Base-by-base conservation (phyloP, 2,888 invertebrate species). In the Pammene aurita region DNA sequence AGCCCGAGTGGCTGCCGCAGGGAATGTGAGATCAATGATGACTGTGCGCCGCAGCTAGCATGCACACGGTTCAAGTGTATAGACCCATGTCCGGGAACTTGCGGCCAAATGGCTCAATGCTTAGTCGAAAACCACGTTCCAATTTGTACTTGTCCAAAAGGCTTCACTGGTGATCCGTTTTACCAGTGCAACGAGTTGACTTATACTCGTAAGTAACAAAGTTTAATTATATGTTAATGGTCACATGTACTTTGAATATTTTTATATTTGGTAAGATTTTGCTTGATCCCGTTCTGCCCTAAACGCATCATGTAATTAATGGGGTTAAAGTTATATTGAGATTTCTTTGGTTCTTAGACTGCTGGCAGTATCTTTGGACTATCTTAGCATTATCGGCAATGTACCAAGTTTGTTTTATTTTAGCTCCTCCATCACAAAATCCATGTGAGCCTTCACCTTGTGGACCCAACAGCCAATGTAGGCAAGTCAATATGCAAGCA, bases 381-480 rank as follows among this genome's bases (percentile, higher is more conserved):
- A 26, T 26, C 26, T 26, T 26, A 26, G 4, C 26, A 26, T 26
- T 26, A 26, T 26, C 26, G 26, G 6, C 2, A 38, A 9, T 38
- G 6, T 38, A 5, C 7, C 6, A 11, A 42, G 4, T 7, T 18
- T n/a, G n/a, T 44, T 44, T 58, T 71, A 72, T 76, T 82, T 76
- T 80, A 89, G 88, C 92, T 76, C 84, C 87, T 66, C 92, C 93
- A 56, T 87, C 91, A 44, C 82, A 93, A 69, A 95, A 97, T 80
- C 97, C 97, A 7, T 97, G 97, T 79, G 94, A 94, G 72, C 97
- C 97, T 65, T 95, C 96, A 34, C 97, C 97, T 0, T 98, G 97
- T 84, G 98, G 97, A 61, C 96, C 97, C 0, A 97, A 97, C 84
- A 96, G 97, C 81, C 96, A 96, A 81, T 97, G 97, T 73, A 94